Evolutionary conservation across 2,113 vertebrate genomes (phyloP), one percentile per base, ranked within the genome.

Genomic region (Coreoperca whiteheadi): DNA sequence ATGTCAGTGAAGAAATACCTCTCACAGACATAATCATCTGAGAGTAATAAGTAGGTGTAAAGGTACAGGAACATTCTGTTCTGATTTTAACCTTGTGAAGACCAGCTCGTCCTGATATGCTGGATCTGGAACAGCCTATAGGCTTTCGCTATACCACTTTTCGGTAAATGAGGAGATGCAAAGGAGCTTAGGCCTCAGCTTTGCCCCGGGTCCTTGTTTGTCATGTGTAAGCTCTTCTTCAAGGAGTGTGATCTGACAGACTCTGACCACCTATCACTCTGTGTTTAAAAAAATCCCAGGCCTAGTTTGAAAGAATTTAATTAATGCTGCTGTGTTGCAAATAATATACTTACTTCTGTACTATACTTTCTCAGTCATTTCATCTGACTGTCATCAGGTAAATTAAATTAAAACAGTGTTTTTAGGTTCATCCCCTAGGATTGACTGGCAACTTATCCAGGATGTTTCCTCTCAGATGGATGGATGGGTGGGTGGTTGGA

Each of bases 381-480:
- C 23, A 77, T 72, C 8, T 48, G 16, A 34, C 25, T 57, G 23
- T 51, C 50, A 82, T 53, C 67, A 48, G 25, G 39, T 37, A 23
- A 11, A 74, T 57, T 39, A 4, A 25, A 51, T 51, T 75, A 25
- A n/a, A 48, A 65, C 51, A 41, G 10, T 63, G 37, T 73, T 79
- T 67, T 75, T 69, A 67, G 73, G 60, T 83, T 53, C 43, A 32
- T 15, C 15, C 69, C 77, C 76, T 67, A 78, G 9, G 1, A 77
- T 61, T 67, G 74, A 74, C 48, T 77, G 75, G 48, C 18, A 85
- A 75, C 75, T 74, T 82, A 53, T 87, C 83, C 80, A 56, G 73
- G 84, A 72, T 69, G 86, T 68, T 80, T 86, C 84, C 69, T 89
- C 85, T 83, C 84, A 81, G 80, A 54, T 48, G 71, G 79, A 53